Evolutionary conservation across 2,113 vertebrate species (phyloP), one percentile per base, ranked within the genome.

Genomic region (Oryzias celebensis): DNA sequence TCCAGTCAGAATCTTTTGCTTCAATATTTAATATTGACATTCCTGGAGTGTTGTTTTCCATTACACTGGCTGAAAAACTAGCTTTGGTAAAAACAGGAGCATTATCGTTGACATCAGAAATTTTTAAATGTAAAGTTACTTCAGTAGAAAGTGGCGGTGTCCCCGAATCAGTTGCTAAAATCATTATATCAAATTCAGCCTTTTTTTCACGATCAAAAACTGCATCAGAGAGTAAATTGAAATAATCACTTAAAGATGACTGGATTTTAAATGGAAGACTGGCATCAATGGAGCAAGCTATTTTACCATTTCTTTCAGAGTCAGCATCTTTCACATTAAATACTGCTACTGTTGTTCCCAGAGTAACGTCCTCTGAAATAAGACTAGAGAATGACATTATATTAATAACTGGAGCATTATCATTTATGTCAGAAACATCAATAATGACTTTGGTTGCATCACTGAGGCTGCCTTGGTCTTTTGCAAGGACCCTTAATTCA

Each of bases 61-160:
- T 45, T 28, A 75, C 22, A 22, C 70, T 55, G 0, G 77, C 74
- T 7, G 53, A 75, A 14, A 87, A 89, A 7, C 3, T 61, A 2
- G 12, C 8, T 31, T 59, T 75, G 4, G 2, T 71, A 55, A 90
- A 89, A 0, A 72, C 1, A 0, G 88, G 87, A 0, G 58, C 41
- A 48, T 90, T 88, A 24, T 89, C 88, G 20, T 89, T 89, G 5
- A 87, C 65, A 50, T 90, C 87, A 20, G 81, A 73, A 4, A 88
- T 18, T 43, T 22, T 65, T 1, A 89, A 52, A 12, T 62, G 54
- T 8, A 90, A 55, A 16, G 24, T 26, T 15, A 2, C 67, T 46
- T 0, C 56, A 0, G 49, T 61, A 22, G 70, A 81, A n/a, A 86
- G 60, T 0, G 67, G 23, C 0, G 85, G 74, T 5, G 65, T 80